These are phyloP conservation scores for Aix galericulata DNA, from an alignment of 2,113 vertebrate genomes.

Conservation along the genomic window DNA sequence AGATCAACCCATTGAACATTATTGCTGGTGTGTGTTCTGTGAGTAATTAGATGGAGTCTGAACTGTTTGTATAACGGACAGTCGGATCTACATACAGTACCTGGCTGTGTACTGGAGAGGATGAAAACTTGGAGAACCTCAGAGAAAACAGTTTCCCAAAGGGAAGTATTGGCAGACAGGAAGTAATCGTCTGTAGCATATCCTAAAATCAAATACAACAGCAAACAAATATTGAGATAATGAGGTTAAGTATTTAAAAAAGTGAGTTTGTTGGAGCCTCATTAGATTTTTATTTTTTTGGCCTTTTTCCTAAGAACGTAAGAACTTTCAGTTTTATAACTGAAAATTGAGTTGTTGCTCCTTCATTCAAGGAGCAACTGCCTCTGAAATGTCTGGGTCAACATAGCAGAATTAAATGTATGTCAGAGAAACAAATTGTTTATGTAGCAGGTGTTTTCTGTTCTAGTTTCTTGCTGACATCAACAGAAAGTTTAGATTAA, in stretches of 20 bases:
- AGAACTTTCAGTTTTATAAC: not conserved
- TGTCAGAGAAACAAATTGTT: conserved; percentile 12
- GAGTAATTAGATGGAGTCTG: not conserved
- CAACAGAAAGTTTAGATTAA: not conserved
- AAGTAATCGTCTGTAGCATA: not conserved
- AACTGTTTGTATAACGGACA: not conserved
- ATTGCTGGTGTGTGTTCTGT: accelerated
- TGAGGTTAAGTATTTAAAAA: not conserved
- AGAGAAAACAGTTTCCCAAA: not conserved
- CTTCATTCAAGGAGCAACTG: not conserved
- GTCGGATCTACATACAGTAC: not conserved
- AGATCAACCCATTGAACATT: not conserved
- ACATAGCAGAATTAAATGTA: not conserved
- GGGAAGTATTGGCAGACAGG: not conserved
- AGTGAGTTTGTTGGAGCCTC: not conserved
- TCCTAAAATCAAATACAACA: not conserved
- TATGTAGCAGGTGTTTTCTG: not conserved
- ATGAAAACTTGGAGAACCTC: not conserved
- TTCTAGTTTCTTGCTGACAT: not conserved
- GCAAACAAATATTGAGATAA: not conserved
- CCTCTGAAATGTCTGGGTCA: not conserved
- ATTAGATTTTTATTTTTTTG: not conserved
- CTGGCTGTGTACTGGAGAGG: not conserved
- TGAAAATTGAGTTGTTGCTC: conserved; percentile 1
- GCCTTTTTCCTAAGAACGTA: not conserved